Base-by-base conservation (phyloP, 2,797 vertebrate species). In the Geotria australis region DNA sequence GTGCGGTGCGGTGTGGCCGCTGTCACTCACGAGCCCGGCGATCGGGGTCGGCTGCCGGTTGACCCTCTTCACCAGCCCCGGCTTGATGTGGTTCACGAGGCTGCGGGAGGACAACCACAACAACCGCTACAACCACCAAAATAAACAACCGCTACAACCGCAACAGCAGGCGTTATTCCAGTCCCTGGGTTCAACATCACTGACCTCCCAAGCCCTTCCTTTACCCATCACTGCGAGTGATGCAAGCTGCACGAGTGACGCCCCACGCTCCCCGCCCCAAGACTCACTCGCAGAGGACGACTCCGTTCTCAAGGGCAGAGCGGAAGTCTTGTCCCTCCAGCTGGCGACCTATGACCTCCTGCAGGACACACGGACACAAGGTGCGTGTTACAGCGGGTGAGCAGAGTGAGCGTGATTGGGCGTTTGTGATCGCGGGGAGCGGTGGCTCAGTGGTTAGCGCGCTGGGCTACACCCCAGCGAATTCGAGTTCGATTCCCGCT, bases 281-380 rank as follows among this genome's bases (percentile, higher is more conserved):
- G 69, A 85, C 91, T 93, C 74, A 98, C 91, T 98, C 86, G 76
- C 91, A 98, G 12, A 98, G 75, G 65, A 95, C 77, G 63, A 91
- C 81, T 61, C 91, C 89, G 7, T 88, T 91, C 73, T 94, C 84
- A 69, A 98, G 69, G 46, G 77, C 81, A 1, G 73, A 74, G 65
- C 83, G 74, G 69, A 96, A 89, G 64, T 91, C 80, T 62, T 75
- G 84, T 61, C 85, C 83, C 61, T 80, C 83, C 65, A 94, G 86
- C 69, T 74, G 78, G 72, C 85, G 74, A 63, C 89, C 84, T 0
- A 89, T 98, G 62, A 81, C 85, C 65, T 83, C 82, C 89, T 98
- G 65, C 3, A 68, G 63, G 63, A 38, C 56, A 55, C 62, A 63
- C 3, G 57, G 55, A 66, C 24, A 38, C 3, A 38, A 24, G 24